Percentiles rank a stretch among this genome's conserved stretches.
These are phyloP conservation scores for Hypercompe scribonia DNA, from an alignment of 2,888 invertebrate genomes.

Conservation along the genomic window DNA sequence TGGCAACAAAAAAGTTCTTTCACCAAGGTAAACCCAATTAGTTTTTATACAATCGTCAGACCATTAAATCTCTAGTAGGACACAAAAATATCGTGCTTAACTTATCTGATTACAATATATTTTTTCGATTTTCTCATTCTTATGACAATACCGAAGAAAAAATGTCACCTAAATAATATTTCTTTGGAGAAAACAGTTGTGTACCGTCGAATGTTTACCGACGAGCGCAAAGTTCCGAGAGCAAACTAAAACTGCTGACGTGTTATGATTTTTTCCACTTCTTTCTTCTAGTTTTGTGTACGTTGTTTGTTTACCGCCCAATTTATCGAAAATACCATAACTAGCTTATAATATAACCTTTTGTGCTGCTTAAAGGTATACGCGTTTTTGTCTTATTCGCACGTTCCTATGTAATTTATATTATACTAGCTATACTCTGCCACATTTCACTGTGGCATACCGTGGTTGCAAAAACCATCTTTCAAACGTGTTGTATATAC, in stretches of 20 bases:
- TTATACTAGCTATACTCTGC: too few relatives aligned
- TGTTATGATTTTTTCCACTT: constrained; percentile 63
- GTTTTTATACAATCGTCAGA: background rate
- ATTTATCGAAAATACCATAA: constrained; percentile 22
- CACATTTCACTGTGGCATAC: too few relatives aligned
- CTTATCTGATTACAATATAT: background rate
- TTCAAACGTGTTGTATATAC: too few relatives aligned
- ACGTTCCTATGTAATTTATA: background rate
- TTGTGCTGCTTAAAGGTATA: background rate
- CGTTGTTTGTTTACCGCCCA: constrained; percentile 25
- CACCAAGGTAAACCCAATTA: background rate
- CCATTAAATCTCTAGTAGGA: background rate
- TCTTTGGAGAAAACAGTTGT: constrained; percentile 58
- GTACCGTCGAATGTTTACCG: constrained; percentile 62
- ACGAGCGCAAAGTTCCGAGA: constrained; percentile 64
- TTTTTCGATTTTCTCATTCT: background rate
- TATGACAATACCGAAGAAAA: constrained; percentile 26
- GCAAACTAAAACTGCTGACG: constrained; percentile 71
- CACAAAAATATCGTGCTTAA: background rate
- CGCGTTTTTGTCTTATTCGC: background rate
- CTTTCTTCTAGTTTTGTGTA: constrained; percentile 53
- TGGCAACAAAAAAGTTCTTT: background rate
- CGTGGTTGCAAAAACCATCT: too few relatives aligned
- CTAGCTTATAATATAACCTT: constrained; percentile 16
- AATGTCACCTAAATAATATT: constrained; percentile 35